Evolutionary conservation across 2,888 invertebrate species (phyloP).

Genomic region (Dorcus hopei): DNA sequence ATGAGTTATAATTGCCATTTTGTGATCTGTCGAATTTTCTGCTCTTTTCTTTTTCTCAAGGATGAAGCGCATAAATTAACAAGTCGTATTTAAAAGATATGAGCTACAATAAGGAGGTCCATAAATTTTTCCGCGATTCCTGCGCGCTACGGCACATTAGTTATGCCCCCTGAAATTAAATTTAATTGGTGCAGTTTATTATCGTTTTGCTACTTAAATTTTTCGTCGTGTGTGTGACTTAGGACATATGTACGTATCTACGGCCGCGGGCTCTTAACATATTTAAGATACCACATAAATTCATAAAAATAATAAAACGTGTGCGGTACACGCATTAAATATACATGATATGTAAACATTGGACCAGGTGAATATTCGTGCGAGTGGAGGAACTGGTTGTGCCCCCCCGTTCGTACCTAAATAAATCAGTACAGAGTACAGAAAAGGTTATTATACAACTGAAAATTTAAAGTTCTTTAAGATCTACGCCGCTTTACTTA

Average conservation of each 20-base stretch:
- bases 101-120: background rate
- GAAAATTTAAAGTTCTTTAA: no score
- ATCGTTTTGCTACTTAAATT: conserved; percentile 4
- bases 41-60: no score
- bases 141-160: background rate
- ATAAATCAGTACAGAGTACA: no score
- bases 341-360: conserved; percentile 26
- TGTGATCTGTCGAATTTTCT: no score
- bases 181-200: conserved; percentile 8
- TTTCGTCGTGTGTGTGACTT: background rate
- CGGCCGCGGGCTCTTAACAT: conserved; percentile 1
- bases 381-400: background rate
- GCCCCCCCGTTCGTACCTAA: no score
- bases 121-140: background rate
- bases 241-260: background rate
- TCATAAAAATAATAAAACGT: conserved; percentile 38
- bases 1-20: no score
- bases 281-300: conserved; percentile 26
- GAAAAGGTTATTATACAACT: no score
- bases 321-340: conserved; percentile 40
- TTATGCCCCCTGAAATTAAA: background rate
- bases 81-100: no score
- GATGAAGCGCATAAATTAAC: no score
- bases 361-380: conserved; percentile 22
- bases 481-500: no score